Percentiles rank a stretch among this genome's conserved stretches.
These are phyloP conservation scores for Habropoda laboriosa DNA, from an alignment of 1,140 invertebrate genomes.

Conservation along the genomic window DNA sequence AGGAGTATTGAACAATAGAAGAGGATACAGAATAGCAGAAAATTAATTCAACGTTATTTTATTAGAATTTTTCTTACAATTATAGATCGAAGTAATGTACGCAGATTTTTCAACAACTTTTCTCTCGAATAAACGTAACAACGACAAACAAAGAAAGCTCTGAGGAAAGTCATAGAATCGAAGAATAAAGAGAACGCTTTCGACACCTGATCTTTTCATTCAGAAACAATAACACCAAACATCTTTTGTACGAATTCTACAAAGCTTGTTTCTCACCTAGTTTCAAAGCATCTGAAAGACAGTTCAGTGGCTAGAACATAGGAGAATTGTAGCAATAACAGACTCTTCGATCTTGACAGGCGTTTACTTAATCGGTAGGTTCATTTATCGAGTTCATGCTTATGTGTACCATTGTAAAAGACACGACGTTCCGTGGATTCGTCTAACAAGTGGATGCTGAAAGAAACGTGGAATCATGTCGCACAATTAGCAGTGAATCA, in stretches of 20 bases:
- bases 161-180: no score
- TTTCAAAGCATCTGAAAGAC: not conserved
- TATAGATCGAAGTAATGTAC: no score
- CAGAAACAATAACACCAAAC: not conserved
- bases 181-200: no score
- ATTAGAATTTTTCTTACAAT: no score
- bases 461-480: constrained; percentile 56
- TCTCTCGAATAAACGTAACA: no score
- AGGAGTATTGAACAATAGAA: no score
- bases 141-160: no score
- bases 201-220: not conserved
- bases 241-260: not conserved
- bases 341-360: not conserved
- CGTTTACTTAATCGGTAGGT: constrained; percentile 15
- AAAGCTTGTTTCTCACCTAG: not conserved
- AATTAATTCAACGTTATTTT: no score
- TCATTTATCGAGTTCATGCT: constrained; percentile 1
- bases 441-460: constrained; percentile 16
- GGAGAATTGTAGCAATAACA: not conserved
- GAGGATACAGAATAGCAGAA: no score
- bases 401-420: constrained; percentile 1
- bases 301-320: not conserved
- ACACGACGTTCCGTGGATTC: not conserved
- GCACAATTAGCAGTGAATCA: constrained; percentile 62
- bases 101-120: no score